Percentiles rank a stretch among this genome's conserved stretches.
These are phyloP conservation scores for Anarhynchus alexandrinus DNA, from an alignment of 2,113 vertebrate species.

Conservation along the genomic window DNA sequence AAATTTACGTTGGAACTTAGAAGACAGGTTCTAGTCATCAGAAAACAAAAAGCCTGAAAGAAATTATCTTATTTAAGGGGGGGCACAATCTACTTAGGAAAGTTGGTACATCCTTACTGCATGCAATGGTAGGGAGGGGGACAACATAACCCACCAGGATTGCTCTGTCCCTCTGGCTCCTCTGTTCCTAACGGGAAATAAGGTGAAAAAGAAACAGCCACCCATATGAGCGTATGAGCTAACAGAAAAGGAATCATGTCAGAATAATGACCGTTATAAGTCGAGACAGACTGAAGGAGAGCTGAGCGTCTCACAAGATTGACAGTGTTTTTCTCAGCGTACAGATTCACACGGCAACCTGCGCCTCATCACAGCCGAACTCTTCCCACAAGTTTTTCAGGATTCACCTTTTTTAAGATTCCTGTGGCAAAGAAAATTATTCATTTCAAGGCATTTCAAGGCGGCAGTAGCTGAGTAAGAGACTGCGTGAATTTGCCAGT, in stretches of 20 bases:
- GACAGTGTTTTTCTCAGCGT: neutral
- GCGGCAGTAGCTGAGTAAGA: neutral
- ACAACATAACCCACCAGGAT: neutral
- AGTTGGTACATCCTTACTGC: neutral
- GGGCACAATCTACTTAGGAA: neutral
- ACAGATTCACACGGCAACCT: neutral
- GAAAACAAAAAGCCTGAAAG: neutral
- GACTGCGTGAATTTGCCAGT: neutral
- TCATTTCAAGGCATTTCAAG: neutral
- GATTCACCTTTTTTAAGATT: neutral
- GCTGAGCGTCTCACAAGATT: neutral
- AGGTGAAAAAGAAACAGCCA: neutral
- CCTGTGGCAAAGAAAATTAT: neutral
- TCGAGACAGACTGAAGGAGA: neutral
- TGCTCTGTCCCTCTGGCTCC: neutral
- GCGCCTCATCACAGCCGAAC: neutral
- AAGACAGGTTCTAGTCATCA: neutral
- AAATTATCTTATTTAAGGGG: neutral
- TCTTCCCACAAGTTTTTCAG: neutral
- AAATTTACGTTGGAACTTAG: neutral
- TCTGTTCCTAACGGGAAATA: neutral
- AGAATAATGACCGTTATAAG: neutral
- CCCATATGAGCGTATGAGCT: neutral
- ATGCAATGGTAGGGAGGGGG: fast-evolving
- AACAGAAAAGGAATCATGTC: neutral